Conservation (phyloP, 2,888 invertebrate genomes). For the Gisinianus flammeolus region DNA sequence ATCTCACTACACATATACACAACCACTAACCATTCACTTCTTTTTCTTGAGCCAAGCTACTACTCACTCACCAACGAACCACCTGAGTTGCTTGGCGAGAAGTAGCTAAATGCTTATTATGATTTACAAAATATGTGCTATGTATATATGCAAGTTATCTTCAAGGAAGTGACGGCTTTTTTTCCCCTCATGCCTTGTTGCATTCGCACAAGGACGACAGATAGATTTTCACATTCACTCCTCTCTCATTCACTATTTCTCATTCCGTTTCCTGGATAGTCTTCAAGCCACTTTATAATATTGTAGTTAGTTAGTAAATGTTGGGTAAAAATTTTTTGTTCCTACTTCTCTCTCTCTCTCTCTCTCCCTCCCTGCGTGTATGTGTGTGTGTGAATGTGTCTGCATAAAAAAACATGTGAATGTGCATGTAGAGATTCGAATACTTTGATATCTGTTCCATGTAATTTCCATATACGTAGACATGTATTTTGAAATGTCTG, state of each 20-base stretch:
- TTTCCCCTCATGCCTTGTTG: slow-evolving; percentile 40
- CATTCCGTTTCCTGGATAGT: slow-evolving; percentile 48
- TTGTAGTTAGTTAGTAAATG: slow-evolving; percentile 14
- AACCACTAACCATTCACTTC: neutral
- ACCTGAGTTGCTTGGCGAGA: neutral
- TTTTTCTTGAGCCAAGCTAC: neutral
- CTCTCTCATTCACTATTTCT: slow-evolving; percentile 40
- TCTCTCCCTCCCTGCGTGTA: neutral
- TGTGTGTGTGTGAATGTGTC: neutral
- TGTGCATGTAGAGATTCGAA: neutral
- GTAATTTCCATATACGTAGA: neutral
- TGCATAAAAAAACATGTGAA: neutral
- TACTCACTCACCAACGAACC: no score
- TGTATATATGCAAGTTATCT: slow-evolving; percentile 27
- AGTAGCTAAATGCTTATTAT: neutral
- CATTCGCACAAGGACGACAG: slow-evolving; percentile 47
- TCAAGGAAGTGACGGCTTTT: slow-evolving; percentile 39
- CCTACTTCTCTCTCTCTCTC: slow-evolving; percentile 44
- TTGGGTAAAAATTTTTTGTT: slow-evolving; percentile 48
- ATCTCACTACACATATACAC: no score
- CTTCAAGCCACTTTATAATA: slow-evolving; percentile 43
- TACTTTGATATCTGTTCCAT: no score
- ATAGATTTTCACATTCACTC: slow-evolving; percentile 46
- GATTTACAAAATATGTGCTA: neutral
- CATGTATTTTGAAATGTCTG: neutral